Base-by-base conservation (phyloP, 1,140 invertebrate genomes). In the Apis dorsata region DNA sequence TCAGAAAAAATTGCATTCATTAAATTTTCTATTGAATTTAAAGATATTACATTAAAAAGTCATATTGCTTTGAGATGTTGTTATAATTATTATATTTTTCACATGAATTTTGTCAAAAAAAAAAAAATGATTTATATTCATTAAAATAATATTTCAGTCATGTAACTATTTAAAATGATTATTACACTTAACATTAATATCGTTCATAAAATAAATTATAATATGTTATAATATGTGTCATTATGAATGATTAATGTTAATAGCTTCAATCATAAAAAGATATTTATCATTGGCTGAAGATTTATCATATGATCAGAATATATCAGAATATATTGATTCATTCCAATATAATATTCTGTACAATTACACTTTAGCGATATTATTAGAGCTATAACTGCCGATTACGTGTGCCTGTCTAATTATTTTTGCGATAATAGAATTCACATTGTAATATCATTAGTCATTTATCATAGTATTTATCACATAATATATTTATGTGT, bases 261-360 rank as follows among this genome's bases (percentile, higher is more conserved):
- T 69, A 24, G 19, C n/a, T 53, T 51, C 7, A 28, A 24, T 24
- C 24, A 24, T 3, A 5, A 11, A 66, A 72, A 55, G 15, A 15
- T 17, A 44, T 80, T 53, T 71, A 70, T 83, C 21, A 70, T 83
- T 88, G 57, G 78, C 68, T 84, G 55, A 65, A 57, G 4, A 44
- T 75, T 89, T 89, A 88, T 90, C 83, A 80, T 89, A 55, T 70
- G 83, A 86, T 88, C 28, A 81, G 74, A 77, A n/a, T n/a, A n/a
- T n/a, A n/a, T 85, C 86, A 89, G 69, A 88, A 83, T 86, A 78
- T 85, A 66, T 49, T 70, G 53, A 65, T 73, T 77, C 70, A 79
- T 74, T 78, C 73, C 63, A 65, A 60, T 63, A 44, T 71, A 81
- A 74, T 63, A 7, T 69, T 57, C 21, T 66, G 17, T 62, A 78